A percentile compares a stretch with the other conserved stretches of the same genome.
These are phyloP conservation scores for Larimichthys crocea DNA, from an alignment of 2,113 vertebrate species.

Conservation along the genomic window DNA sequence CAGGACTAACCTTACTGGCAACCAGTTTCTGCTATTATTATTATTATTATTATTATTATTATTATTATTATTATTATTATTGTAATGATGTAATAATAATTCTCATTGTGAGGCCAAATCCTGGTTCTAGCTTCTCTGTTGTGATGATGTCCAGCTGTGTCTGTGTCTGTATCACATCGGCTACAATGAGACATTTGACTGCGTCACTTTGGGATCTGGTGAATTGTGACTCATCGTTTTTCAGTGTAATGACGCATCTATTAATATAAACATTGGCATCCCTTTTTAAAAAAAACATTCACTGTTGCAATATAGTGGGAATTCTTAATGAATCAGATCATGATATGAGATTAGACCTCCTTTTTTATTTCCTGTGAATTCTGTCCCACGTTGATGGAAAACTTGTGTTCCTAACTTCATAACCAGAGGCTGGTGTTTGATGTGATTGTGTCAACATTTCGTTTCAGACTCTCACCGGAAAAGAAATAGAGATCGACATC, in stretches of 20 bases:
- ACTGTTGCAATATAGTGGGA: no score
- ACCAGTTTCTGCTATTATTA: background rate
- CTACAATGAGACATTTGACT: background rate
- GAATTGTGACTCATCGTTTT: background rate
- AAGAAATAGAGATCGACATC: slow-evolving; percentile 97
- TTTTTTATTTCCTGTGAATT: background rate
- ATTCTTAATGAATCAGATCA: background rate
- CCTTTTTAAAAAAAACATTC: no score
- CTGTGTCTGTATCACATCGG: background rate
- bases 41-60: no score
- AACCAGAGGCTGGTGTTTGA: background rate
- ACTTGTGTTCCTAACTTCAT: background rate
- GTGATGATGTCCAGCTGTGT: no score
- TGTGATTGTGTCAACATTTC: background rate
- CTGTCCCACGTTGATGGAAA: background rate
- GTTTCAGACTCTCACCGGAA: slow-evolving; percentile 93
- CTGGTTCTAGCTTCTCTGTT: background rate
- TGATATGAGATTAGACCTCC: background rate
- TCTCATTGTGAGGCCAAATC: no score
- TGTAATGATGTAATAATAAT: background rate
- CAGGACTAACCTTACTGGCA: no score
- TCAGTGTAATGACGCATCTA: background rate
- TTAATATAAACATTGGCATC: background rate
- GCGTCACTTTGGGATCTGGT: background rate
- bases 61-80: background rate